A percentile compares a stretch with the other conserved stretches of the same genome.
Evolutionary conservation across 2,888 invertebrate species (phyloP).

Genomic region (Troides aeacus): DNA sequence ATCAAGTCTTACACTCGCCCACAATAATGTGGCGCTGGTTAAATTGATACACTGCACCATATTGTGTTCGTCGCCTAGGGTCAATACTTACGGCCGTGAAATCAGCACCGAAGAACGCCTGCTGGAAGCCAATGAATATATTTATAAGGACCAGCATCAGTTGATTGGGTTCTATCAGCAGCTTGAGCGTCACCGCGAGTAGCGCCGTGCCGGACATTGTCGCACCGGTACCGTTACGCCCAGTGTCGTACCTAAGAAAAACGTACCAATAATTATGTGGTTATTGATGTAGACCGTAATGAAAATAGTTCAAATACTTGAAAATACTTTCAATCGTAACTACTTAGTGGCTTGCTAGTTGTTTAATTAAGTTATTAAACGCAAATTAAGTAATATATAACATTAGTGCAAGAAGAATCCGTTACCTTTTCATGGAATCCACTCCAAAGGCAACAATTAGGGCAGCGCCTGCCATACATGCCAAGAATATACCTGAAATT

Average conservation of each 20-base stretch:
- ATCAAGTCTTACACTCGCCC: no score
- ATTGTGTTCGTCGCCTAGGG: no score
- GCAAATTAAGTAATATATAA: background rate
- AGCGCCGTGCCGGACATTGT: conserved; percentile 65
- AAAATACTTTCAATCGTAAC: no score
- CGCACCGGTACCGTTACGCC: conserved; percentile 53
- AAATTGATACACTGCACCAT: no score
- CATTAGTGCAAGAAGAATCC: background rate
- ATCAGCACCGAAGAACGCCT: conserved; percentile 83
- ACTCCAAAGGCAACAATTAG: conserved; percentile 81
- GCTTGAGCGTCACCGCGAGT: conserved; percentile 78
- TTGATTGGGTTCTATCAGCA: conserved; percentile 81
- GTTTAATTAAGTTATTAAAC: no score
- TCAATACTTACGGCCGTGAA: conserved; percentile 66
- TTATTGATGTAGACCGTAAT: background rate
- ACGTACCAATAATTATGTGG: background rate
- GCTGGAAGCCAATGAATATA: conserved; percentile 84
- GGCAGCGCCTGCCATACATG: conserved; percentile 81
- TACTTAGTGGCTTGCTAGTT: no score
- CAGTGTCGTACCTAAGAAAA: conserved; percentile 63
- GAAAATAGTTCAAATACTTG: no score
- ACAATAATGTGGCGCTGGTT: background rate
- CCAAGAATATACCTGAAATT: conserved; percentile 78
- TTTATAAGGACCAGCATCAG: conserved; percentile 83
- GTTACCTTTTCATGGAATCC: conserved; percentile 80